Conservation (phyloP, 2,113 vertebrate species). For the Actinemys pallida region DNA sequence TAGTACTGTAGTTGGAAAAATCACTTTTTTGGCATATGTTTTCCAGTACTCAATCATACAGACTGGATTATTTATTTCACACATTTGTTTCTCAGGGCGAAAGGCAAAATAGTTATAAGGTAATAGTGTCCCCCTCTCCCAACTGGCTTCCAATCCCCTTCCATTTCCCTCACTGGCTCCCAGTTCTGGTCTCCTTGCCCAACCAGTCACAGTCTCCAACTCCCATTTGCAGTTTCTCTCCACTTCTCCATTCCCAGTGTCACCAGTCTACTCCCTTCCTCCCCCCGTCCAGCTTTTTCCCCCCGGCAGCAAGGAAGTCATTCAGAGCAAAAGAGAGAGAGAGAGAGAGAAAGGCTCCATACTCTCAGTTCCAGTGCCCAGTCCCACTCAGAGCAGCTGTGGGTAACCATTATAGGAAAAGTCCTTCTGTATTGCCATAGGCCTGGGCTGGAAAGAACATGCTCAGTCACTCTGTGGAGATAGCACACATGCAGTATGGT, state of each 20-base stretch:
- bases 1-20: not conserved
- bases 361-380: not conserved
- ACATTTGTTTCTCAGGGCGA: not conserved
- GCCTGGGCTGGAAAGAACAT: not conserved
- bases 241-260: not conserved
- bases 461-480: not conserved
- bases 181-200: not conserved
- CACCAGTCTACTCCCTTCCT: not conserved
- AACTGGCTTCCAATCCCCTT: not conserved
- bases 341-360: not conserved
- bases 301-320: not conserved
- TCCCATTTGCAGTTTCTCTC: not conserved
- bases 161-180: not conserved
- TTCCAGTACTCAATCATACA: not conserved
- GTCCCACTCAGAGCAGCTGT: rapidly evolving
- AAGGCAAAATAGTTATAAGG: not conserved
- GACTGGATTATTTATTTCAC: not conserved
- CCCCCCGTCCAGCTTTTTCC: not conserved
- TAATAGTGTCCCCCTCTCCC: not conserved
- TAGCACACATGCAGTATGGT: not conserved
- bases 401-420: not conserved
- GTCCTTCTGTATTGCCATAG: not conserved
- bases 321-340: not conserved
- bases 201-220: not conserved
- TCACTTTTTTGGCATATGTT: not conserved